phyloP scores from a whole-genome alignment of 2,797 vertebrate species.

The Gastrophryne carolinensis region DNA sequence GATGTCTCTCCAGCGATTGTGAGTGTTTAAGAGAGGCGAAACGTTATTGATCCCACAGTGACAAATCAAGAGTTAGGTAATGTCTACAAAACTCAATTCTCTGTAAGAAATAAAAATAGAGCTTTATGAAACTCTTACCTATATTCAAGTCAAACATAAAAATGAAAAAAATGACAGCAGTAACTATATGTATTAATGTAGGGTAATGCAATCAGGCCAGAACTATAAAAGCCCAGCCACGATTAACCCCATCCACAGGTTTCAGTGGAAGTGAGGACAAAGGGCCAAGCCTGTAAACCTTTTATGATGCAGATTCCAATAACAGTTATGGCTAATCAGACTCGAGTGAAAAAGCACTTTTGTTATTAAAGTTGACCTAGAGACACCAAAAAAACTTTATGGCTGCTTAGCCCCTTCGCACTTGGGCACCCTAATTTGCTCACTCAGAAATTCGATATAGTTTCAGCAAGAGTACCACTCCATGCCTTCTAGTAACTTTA shows the following conservation, averaged over 20 bases:
- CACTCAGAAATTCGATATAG: no score
- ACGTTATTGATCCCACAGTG: slow-evolving; percentile 86
- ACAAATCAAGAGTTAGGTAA: slow-evolving; percentile 87
- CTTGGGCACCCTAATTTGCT: no score
- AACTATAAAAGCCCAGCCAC: neutral
- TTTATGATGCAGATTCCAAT: neutral
- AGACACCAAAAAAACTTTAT: no score
- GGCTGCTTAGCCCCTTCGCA: no score
- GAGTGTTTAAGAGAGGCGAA: slow-evolving; percentile 84
- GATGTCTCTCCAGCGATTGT: slow-evolving; percentile 80
- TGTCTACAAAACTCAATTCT: slow-evolving; percentile 86
- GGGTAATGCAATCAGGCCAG: slow-evolving; percentile 54
- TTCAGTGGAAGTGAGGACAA: neutral
- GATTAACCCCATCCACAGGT: neutral
- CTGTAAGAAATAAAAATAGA: slow-evolving; percentile 79
- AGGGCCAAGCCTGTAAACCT: neutral
- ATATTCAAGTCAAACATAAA: slow-evolving; percentile 72
- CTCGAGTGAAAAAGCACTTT: no score
- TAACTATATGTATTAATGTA: slow-evolving; percentile 67
- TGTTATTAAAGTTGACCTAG: no score
- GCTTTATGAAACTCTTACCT: slow-evolving; percentile 80
- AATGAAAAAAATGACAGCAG: slow-evolving; percentile 68
- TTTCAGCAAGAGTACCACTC: no score
- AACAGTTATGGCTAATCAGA: no score
- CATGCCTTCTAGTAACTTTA: no score